Base-by-base conservation (phyloP, 2,888 invertebrate species). In the Idaea biselata region DNA sequence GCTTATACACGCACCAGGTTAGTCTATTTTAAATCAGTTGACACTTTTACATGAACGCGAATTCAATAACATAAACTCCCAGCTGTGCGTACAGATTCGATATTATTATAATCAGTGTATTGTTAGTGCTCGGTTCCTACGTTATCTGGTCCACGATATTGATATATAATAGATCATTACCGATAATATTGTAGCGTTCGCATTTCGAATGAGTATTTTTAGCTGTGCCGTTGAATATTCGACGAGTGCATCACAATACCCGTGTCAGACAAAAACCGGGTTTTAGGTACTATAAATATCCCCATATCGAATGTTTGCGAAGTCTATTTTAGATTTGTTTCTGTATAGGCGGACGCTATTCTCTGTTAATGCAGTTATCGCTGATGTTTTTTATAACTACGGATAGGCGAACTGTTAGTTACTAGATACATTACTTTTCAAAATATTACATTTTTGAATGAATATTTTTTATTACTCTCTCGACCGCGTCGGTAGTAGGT, bases 251-350 rank as follows among this genome's bases (percentile, higher is more conserved):
- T 87, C 78, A 90, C 90, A 91, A 91, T 89, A 86, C 84, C 80
- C 78, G 81, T 83, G 84, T 82, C 81, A 76, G 76, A 84, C 84
- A 86, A 88, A 89, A 91, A 91, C 91, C 91, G 86, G 91, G 91
- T 91, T 91, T 86, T 87, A 80, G 83, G 68, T 81, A 84, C 91
- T 92, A 91, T 84, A 89, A 89, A 92, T 92, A 91, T 81, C 84
- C 86, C 83, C 88, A 83, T 91, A 92, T 91, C 91, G 84, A 89
- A 91, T 91, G 91, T 88, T 90, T 91, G 88, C 88, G 84, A 88
- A 89, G 83, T 89, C 90, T 91, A 91, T 91, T 92, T 92, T 84
- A 78, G 84, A 84, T 81, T 84, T 83, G 84, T 86, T 82, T 79
- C 78, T 76, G 66, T 76, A 74, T 76, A 68, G 68, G 73, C 74